Base-by-base conservation (phyloP, 2,888 invertebrate genomes). In the Parapristionchus giblindavisi region DNA sequence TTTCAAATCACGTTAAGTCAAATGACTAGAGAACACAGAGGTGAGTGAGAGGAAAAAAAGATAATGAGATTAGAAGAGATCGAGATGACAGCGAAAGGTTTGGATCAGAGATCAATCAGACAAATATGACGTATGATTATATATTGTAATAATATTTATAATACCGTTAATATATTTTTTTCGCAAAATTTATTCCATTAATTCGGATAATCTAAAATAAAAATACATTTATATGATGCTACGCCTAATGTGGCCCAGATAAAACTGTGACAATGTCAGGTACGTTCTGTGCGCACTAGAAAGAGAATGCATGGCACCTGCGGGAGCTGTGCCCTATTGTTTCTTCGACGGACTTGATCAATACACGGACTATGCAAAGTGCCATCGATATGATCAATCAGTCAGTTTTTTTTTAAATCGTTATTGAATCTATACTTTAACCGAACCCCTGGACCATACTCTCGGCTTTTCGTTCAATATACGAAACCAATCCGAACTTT, bases 301-400 rank as follows among this genome's bases (percentile, higher is more conserved):
- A 73, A 77, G 84, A 68, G 80, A 82, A 5, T 89, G 89, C 76
- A 82, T 89, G 73, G 81, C 86, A 0, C 89, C 89, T 3, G 76
- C 76, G 0, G 84, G 85, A 6, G 51, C 77, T 17, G 24, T 38
- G 27, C 24, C 58, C 48, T n/a, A 14, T 2, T 77, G 77, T 40
- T 34, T 43, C 34, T 77, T 77, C 65, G 63, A 56, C 32, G 66
- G 51, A n/a, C 34, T 68, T 56, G 61, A 68, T 48, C 74, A 56
- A 4, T 77, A 58, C 60, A 60, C 40, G 17, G 51, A 56, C n/a
- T 88, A 87, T 71, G 80, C 83, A 36, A 79, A 82, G 4, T 89
- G 89, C 61, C 89, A 89, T 77, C 77, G 87, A 3, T 89, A 82
- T 71, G 89, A 89, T 66, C 88, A 89, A 78, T 88, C 88, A 1